Evolutionary conservation across 2,888 invertebrate species (phyloP).

Genomic region (Drosophila lacicola): DNA sequence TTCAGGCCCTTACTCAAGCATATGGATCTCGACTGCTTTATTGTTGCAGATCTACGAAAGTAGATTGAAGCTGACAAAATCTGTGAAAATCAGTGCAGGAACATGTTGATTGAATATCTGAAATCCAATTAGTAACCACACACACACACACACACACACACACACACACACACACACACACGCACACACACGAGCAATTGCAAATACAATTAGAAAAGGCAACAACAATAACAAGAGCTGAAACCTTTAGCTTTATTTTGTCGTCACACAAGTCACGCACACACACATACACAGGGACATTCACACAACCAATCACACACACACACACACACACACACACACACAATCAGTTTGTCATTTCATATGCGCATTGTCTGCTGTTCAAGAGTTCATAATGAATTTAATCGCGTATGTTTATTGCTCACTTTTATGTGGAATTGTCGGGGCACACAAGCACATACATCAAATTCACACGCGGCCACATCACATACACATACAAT

Average conservation of each 20-base stretch:
- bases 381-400: slow-evolving; percentile 84
- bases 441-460: slow-evolving; percentile 13
- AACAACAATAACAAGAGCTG: slow-evolving; percentile 49
- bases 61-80: slow-evolving; percentile 11
- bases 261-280: slow-evolving; percentile 56
- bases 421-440: slow-evolving; percentile 69
- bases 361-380: slow-evolving; percentile 71
- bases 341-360: slow-evolving; percentile 68
- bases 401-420: slow-evolving; percentile 85
- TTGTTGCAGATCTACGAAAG: slow-evolving; percentile 2
- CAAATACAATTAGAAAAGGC: slow-evolving; percentile 61
- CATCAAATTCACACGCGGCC: slow-evolving; percentile 32
- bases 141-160: slow-evolving; percentile 22
- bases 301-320: slow-evolving; percentile 37
- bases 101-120: slow-evolving; percentile 66
- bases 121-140: slow-evolving; percentile 70
- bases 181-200: slow-evolving; percentile 27
- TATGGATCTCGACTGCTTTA: slow-evolving; percentile 1
- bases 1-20: neutral
- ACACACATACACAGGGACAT: slow-evolving; percentile 18
- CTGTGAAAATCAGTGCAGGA: slow-evolving; percentile 56
- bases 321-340: slow-evolving; percentile 29
- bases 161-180: slow-evolving; percentile 30
- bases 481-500: neutral
- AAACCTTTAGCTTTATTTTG: slow-evolving; percentile 45